Conservation (phyloP, 2,113 vertebrate genomes). For the Xenopus laevis region DNA sequence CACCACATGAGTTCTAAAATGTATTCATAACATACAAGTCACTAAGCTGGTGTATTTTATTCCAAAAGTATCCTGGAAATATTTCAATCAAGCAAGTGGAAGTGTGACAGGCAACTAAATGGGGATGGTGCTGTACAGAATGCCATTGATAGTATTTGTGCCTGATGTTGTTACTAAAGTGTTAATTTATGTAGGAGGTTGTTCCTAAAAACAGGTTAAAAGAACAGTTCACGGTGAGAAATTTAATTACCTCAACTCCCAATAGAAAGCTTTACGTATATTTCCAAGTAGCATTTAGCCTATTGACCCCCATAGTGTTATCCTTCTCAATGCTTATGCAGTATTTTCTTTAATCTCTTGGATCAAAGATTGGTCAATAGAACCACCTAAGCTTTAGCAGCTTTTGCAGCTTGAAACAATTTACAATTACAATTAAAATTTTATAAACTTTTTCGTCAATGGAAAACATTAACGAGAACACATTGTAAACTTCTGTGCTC, state of each 20-base stretch:
- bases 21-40: constrained; percentile 73
- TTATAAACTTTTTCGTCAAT: too few relatives aligned
- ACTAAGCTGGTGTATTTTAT: constrained; percentile 72
- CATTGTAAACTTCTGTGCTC: too few relatives aligned
- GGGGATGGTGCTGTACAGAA: constrained; percentile 63
- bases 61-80: constrained; percentile 72
- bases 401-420: too few relatives aligned
- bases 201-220: too few relatives aligned
- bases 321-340: constrained; percentile 67
- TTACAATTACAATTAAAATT: too few relatives aligned
- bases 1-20: constrained; percentile 62
- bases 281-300: constrained; percentile 72
- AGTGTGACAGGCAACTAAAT: constrained; percentile 68
- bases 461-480: too few relatives aligned
- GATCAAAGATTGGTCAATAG: constrained; percentile 77
- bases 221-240: constrained; percentile 10
- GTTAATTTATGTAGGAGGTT: constrained; percentile 61
- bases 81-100: constrained; percentile 67
- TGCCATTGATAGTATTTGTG: constrained; percentile 64
- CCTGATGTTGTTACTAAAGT: constrained; percentile 60
- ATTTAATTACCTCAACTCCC: constrained; percentile 65
- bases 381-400: too few relatives aligned
- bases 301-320: constrained; percentile 72
- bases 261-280: constrained; percentile 71
- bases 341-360: constrained; percentile 79